Evolutionary conservation across 2,888 invertebrate species (phyloP).

Genomic region (Drosophila percnosoma): DNA sequence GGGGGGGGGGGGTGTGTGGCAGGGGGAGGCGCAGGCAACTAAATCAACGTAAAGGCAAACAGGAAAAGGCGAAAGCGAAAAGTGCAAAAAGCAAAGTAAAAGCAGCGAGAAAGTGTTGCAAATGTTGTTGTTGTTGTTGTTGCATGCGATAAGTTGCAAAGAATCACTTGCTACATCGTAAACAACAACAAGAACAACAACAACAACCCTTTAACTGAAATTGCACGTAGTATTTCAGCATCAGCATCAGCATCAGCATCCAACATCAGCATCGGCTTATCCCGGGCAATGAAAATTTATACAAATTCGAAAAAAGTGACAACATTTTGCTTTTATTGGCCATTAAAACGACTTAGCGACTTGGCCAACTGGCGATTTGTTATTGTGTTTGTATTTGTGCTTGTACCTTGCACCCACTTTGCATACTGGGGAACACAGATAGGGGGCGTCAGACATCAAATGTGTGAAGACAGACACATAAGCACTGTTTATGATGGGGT

Average conservation of each 20-base stretch:
- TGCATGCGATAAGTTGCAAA: slow-evolving; percentile 78
- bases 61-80: slow-evolving; percentile 46
- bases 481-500: slow-evolving; percentile 24
- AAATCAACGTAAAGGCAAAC: slow-evolving; percentile 69
- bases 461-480: slow-evolving; percentile 24
- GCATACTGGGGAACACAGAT: slow-evolving; percentile 53
- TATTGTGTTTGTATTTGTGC: slow-evolving; percentile 19
- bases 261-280: slow-evolving; percentile 67
- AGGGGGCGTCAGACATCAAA: slow-evolving; percentile 2
- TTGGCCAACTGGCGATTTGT: slow-evolving; percentile 62
- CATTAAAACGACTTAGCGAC: slow-evolving; percentile 84
- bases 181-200: slow-evolving; percentile 64
- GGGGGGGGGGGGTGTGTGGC: not conserved
- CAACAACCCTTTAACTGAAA: slow-evolving; percentile 68
- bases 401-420: slow-evolving; percentile 73
- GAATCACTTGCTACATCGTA: slow-evolving; percentile 76
- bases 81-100: slow-evolving; percentile 58
- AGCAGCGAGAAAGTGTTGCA: slow-evolving; percentile 50
- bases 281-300: slow-evolving; percentile 81
- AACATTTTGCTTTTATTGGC: slow-evolving; percentile 85
- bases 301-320: slow-evolving; percentile 83
- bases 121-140: slow-evolving; percentile 20
- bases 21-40: slow-evolving; percentile 50
- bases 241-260: slow-evolving; percentile 66
- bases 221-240: slow-evolving; percentile 82